Evolutionary conservation across 2,113 vertebrate genomes (phyloP), one percentile per base, ranked within the genome.

Genomic region (Phaethon lepturus): DNA sequence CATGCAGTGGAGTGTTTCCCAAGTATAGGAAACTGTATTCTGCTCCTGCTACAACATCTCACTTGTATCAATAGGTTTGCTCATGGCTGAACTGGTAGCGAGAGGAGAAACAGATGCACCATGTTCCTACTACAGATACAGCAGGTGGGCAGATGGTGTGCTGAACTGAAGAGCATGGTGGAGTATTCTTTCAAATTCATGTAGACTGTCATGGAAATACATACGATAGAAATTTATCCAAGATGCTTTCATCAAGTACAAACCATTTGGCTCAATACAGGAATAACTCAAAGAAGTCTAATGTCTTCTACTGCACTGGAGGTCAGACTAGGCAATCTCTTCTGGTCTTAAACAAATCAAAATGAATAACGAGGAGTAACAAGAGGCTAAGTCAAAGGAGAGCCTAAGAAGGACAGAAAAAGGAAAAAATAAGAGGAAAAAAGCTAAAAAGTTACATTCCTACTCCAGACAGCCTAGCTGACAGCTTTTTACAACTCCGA

Each of bases 291-390:
- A 63, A 56, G 55, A 66, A 79, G 11, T 13, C 42, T 68, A 9
- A 42, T 50, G n/a, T 33, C n/a, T 11, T 88, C 33, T 58, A 13
- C 8, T 16, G 13, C 7, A 22, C 13, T 6, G 3, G 29, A 85
- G 45, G 11, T 60, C 40, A 76, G 13, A 26, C 3, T 3, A 49
- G 17, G 15, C 24, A 47, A 3, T 22, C 23, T 80, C 6, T 42
- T 80, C 35, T 44, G 19, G 2, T 56, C 35, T 67, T 49, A 13
- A 81, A 29, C 2, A 3, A 69, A 84, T 33, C 10, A 49, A 71
- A 75, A 19, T 0, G 0, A 17, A 19, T 26, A 75, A 75, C 14
- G 1, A 67, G 23, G 10, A 62, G 35, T n/a, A 49, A 44, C 10
- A 66, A 52, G 25, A 69, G 13, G 4, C 16, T 81, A n/a, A 71